Base-by-base conservation (phyloP, 2,797 vertebrate species). In the Lophotriccus pileatus region DNA sequence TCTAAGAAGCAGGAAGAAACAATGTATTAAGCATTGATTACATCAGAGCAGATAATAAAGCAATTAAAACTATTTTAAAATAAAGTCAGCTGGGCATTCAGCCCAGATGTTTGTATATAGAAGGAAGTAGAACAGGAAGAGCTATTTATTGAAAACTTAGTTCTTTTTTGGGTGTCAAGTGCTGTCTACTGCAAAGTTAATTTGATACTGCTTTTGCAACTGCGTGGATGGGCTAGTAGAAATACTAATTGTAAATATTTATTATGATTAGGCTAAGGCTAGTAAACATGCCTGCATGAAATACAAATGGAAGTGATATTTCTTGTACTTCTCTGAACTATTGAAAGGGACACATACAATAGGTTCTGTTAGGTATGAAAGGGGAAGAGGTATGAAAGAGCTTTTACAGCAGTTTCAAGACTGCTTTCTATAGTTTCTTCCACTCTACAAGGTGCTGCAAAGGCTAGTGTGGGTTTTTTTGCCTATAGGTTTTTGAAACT, bases 41-140 rank as follows among this genome's bases (percentile, higher is more conserved):
- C 55, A 92, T 41, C 52, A 87, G 19, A 63, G 67, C 66, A 94
- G 66, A 53, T 93, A 93, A 93, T 77, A 95, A 88, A 93, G 80
- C 90, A 94, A 95, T 95, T 95, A 89, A 79, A 95, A 63, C 79
- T 81, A 73, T 69, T 88, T 86, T 67, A 82, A 84, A 90, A 39
- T 64, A 67, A 79, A 87, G 62, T 70, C 82, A 91, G 10, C 55
- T 49, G 67, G 90, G 95, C 80, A 50, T 46, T 86, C 60, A 69
- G 67, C 83, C 87, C 93, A 95, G 87, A 84, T 95, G 44, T 81
- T 95, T 95, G 72, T 82, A 69, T 94, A 73, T 63, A 80, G 79
- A 94, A 88, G 91, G 91, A 93, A 94, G 78, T 66, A 83, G 87
- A 83, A 58, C 77, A 92, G 88, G 89, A 95, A 95, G 87, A 90